Conservation (phyloP, 2,888 invertebrate species). For the Lutraria lutraria region DNA sequence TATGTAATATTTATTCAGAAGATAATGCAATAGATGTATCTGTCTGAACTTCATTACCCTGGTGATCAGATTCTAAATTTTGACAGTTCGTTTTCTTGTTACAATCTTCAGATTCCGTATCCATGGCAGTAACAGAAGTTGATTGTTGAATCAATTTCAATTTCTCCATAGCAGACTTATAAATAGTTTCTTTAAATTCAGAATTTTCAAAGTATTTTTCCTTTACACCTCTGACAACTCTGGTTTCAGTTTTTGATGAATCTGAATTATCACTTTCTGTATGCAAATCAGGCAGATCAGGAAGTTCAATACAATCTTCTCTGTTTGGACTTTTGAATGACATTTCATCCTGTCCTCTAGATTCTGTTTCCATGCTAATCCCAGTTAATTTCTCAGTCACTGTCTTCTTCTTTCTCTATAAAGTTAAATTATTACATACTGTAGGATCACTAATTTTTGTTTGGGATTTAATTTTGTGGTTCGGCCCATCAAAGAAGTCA, state of each 20-base stretch:
- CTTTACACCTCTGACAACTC: not conserved
- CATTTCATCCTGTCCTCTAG: constrained; percentile 35
- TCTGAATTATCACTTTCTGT: not conserved
- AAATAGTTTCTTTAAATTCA: constrained; percentile 24
- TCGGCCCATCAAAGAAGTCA: too few species aligned
- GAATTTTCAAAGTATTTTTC: constrained; percentile 24
- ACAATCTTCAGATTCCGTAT: not conserved
- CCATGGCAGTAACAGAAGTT: not conserved
- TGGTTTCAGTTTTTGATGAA: not conserved
- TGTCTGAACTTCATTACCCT: not conserved
- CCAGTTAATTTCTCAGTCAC: constrained; percentile 50
- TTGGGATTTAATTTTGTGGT: too few species aligned
- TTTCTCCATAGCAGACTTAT: constrained; percentile 26
- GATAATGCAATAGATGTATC: not conserved
- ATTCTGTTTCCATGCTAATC: constrained; percentile 34
- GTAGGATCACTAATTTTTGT: too few species aligned
- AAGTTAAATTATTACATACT: not conserved
- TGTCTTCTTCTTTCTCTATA: constrained; percentile 55
- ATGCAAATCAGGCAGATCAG: constrained; percentile 45
- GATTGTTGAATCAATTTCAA: not conserved
- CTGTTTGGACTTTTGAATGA: constrained; percentile 45
- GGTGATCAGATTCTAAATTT: not conserved
- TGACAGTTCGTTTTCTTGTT: not conserved
- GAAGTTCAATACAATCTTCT: constrained; percentile 50
- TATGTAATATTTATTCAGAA: not conserved